Evolutionary conservation across 2,113 vertebrate species (phyloP).

Genomic region (Aegotheles bennettii): DNA sequence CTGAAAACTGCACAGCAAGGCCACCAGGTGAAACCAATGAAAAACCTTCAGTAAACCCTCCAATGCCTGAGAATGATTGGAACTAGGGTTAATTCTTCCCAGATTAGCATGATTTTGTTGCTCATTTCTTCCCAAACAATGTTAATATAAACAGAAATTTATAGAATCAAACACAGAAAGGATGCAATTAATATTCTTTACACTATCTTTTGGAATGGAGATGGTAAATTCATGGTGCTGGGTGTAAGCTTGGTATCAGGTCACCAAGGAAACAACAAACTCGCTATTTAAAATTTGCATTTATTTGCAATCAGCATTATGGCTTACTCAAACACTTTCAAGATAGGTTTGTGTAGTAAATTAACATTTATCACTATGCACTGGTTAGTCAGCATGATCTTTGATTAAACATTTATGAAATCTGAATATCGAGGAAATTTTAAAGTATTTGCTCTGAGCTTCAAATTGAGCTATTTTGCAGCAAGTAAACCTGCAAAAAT

Average conservation of each 20-base stretch:
- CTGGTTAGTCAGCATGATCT: background rate
- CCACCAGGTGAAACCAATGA: background rate
- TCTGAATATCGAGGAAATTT: background rate
- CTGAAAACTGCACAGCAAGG: background rate
- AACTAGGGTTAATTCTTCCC: background rate
- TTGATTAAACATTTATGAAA: background rate
- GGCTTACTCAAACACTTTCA: background rate
- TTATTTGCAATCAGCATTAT: background rate
- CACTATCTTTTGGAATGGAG: background rate
- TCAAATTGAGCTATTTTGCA: background rate
- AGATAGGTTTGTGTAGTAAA: background rate
- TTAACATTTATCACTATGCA: background rate
- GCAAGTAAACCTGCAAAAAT: background rate
- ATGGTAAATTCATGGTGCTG: background rate
- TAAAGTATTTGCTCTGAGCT: background rate
- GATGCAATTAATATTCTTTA: background rate
- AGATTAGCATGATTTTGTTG: background rate
- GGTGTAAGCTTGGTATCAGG: background rate
- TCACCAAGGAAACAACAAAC: background rate
- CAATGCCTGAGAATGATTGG: background rate
- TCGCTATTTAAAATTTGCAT: background rate
- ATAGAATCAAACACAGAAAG: background rate
- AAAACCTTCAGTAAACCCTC: background rate
- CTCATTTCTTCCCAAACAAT: background rate
- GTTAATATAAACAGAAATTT: background rate